Conservation (phyloP, 2,888 invertebrate genomes). For the Leptinotarsa peninsularis region DNA sequence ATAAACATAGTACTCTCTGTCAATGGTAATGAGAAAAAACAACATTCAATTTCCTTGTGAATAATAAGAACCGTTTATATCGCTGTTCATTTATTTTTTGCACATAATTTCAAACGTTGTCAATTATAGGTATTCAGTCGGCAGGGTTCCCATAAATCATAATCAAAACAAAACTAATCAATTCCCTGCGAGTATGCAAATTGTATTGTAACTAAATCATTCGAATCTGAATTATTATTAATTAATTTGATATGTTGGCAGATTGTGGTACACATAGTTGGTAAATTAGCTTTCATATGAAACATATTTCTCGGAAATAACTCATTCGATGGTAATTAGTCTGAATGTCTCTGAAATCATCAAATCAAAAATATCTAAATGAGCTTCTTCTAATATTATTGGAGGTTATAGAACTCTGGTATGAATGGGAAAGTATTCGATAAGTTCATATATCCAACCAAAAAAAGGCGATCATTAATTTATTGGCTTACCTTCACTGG, state of each 20-base stretch:
- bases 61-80: conserved; percentile 1
- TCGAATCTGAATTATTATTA: conserved; percentile 39
- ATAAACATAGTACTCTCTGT: neutral
- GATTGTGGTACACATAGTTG: conserved; percentile 41
- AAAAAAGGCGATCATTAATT: too few relatives aligned
- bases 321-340: conserved; percentile 4
- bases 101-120: conserved; percentile 10
- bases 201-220: conserved; percentile 45
- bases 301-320: conserved; percentile 30
- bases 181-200: conserved; percentile 38
- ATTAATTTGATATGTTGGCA: conserved; percentile 47
- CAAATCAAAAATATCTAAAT: neutral
- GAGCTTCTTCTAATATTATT: too few relatives aligned
- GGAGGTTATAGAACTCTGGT: too few relatives aligned
- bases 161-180: conserved; percentile 50
- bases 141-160: conserved; percentile 46
- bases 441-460: too few relatives aligned
- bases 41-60: conserved; percentile 17
- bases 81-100: neutral
- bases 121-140: conserved; percentile 23
- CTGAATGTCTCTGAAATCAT: neutral
- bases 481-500: too few relatives aligned
- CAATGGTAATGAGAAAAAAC: conserved; percentile 1
- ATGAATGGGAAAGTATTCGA: too few relatives aligned
- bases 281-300: conserved; percentile 42